Base-by-base conservation (phyloP, 2,888 invertebrate species). In the Sinelater perroti region DNA sequence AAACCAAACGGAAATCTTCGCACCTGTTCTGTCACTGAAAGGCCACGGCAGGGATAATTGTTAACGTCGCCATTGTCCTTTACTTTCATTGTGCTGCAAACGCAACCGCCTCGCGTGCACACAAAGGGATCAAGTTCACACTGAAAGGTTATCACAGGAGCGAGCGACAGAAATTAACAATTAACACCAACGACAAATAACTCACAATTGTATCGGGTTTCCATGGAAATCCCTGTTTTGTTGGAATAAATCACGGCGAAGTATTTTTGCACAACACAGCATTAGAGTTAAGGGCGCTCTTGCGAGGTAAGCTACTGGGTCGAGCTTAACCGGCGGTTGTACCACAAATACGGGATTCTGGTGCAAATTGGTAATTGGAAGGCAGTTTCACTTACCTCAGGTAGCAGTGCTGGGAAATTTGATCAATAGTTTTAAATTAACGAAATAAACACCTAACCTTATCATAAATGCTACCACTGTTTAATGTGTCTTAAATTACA, bases 131-230 rank as follows among this genome's bases (percentile, higher is more conserved):
- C 49, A 62, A 62, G 52, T 63, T 54, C 35, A 65, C 65, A 65
- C 50, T 61, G 54, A 65, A 63, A 55, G 61, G 54, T 61, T 60
- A 53, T 53, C 57, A 56, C 51, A 58, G 60, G 54, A 55, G 56
- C 61, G 59, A 62, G 62, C 57, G 60, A 66, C 57, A 66, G 46
- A 66, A 62, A 67, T 59, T 59, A 67, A 65, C 63, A 63, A 60
- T 60, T 56, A 66, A 75, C 74, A 75, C 72, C 72, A 74, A 73
- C 68, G 71, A 75, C 72, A 73, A 72, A 70, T 70, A 73, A 76
- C 77, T 77, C 75, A 77, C 77, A 73, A 75, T 75, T 74, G 70
- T 68, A 68, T 73, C 70, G 68, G 70, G 70, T 69, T 71, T 75
- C 77, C 75, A 73, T 66, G 70, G 73, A 67, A 72, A 71, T 70